Percentiles rank a stretch among this genome's conserved stretches.
phyloP scores from a whole-genome alignment of 2,113 vertebrate species.

The Chaetorhynchus papuensis region DNA sequence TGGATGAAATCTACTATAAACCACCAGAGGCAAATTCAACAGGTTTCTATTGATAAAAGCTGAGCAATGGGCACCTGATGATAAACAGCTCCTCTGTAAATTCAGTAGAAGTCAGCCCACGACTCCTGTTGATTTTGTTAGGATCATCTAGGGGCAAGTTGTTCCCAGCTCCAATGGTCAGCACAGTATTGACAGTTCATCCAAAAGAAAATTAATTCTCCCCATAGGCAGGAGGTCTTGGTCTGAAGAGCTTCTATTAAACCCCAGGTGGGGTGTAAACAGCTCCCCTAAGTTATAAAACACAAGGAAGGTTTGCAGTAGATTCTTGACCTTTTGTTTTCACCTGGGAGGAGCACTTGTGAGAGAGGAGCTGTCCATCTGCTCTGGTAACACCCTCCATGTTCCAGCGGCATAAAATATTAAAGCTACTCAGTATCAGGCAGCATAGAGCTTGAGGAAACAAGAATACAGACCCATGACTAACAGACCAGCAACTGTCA shows the following conservation, averaged over 20 bases:
- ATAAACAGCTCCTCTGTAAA: neutral
- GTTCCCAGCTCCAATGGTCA: neutral
- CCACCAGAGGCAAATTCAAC: neutral
- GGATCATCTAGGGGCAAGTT: neutral
- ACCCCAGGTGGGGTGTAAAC: neutral
- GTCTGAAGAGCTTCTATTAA: neutral
- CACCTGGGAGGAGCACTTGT: neutral
- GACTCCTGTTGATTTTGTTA: neutral
- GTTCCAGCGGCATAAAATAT: neutral
- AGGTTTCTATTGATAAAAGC: neutral
- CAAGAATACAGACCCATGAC: neutral
- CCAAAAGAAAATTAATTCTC: neutral
- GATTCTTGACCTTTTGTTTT: neutral
- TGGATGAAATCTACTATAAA: neutral
- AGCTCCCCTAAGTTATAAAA: neutral
- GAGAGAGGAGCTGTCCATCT: neutral
- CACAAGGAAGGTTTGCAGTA: neutral
- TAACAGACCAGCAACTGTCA: neutral
- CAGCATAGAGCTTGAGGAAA: neutral
- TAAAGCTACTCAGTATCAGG: neutral
- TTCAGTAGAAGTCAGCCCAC: neutral
- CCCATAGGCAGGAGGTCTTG: neutral
- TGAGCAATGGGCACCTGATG: neutral
- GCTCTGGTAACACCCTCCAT: neutral
- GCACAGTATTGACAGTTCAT: neutral